These are phyloP conservation scores for Caenorhabditis parvicauda DNA, from an alignment of 2,888 invertebrate genomes.

Conservation along the genomic window DNA sequence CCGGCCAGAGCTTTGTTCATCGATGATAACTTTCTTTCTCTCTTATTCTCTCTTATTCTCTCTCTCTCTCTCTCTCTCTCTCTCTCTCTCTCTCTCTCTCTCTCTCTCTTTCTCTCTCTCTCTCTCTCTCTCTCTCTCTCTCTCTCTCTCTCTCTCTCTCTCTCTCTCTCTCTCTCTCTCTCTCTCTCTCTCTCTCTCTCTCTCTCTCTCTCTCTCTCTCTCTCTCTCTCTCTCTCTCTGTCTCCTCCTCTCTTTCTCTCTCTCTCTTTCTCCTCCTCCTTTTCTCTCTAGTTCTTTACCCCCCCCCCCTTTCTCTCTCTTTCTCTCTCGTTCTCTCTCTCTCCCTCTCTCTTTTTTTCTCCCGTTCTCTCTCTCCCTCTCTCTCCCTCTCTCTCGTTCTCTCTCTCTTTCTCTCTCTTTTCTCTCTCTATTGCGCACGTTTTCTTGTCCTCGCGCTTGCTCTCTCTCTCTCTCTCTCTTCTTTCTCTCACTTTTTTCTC, in stretches of 20 bases:
- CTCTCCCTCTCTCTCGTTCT: background rate
- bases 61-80: conserved; percentile 1
- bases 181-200: conserved; percentile 2
- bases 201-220: conserved; percentile 9
- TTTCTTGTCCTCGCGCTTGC: too few species aligned
- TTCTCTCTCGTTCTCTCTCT: background rate
- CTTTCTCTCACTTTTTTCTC: too few species aligned
- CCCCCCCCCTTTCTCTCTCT: background rate
- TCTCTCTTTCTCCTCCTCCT: background rate
- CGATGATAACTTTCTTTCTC: background rate
- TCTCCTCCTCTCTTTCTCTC: conserved; percentile 7
- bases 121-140: conserved; percentile 18
- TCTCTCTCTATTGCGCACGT: too few species aligned
- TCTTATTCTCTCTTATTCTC: conserved; percentile 3
- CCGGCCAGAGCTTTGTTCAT: too few species aligned
- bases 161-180: background rate
- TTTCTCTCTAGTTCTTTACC: background rate
- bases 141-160: conserved; percentile 3
- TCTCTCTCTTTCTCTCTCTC: conserved; percentile 13
- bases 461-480: too few species aligned
- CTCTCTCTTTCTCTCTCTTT: background rate
- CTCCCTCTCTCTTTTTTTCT: background rate
- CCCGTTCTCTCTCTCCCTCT: background rate
- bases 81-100: conserved; percentile 3
- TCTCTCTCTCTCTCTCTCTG: conserved; percentile 18